phyloP scores from a whole-genome alignment of 2,797 vertebrate genomes.

The Lacerta agilis region DNA sequence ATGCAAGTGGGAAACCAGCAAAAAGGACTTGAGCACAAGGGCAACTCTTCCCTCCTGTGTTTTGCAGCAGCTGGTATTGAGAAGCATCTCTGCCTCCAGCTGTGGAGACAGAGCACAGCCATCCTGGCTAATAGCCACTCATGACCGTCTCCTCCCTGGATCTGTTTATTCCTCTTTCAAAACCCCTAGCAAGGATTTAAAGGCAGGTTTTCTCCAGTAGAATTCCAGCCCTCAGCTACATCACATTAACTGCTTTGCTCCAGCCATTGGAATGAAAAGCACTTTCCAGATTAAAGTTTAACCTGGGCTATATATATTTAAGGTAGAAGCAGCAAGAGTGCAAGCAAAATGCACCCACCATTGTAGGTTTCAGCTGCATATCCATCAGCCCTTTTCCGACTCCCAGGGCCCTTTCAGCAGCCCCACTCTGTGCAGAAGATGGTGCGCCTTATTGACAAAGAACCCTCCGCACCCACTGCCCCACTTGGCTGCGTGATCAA shows the following conservation, averaged over 20 bases:
- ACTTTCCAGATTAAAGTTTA: neutral
- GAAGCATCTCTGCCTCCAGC: no score
- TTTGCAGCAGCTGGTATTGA: no score
- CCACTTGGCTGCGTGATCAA: neutral
- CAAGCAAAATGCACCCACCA: neutral
- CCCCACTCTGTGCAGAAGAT: neutral
- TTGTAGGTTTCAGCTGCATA: neutral
- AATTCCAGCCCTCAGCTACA: neutral
- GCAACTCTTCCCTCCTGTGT: no score
- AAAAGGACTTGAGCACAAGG: neutral
- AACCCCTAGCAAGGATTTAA: neutral
- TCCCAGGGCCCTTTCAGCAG: constrained; percentile 5
- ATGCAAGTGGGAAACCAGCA: no score
- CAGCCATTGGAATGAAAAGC: neutral
- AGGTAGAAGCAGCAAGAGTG: neutral
- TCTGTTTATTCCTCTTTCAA: no score
- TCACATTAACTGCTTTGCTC: no score
- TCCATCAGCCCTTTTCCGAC: neutral
- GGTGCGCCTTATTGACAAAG: neutral
- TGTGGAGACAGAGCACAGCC: no score
- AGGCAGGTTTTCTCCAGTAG: neutral
- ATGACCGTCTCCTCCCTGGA: neutral
- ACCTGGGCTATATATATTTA: neutral
- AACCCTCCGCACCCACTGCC: neutral
- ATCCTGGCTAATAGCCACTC: neutral